Conservation (phyloP, 1,140 invertebrate genomes). For the Xylocopa sonorina region DNA sequence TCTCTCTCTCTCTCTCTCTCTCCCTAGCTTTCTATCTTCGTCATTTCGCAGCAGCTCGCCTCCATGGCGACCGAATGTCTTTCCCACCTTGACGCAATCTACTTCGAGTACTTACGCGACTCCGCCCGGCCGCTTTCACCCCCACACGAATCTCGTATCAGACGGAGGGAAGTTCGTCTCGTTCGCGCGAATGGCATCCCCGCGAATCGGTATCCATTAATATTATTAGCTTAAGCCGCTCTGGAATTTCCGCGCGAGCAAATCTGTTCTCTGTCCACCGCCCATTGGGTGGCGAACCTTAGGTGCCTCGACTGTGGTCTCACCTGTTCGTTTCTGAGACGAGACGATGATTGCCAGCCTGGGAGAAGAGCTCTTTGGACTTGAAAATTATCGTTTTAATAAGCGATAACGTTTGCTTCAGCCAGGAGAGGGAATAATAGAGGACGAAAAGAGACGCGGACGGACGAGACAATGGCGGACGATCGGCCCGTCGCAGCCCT, state of each 20-base stretch:
- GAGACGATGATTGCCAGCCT: too few relatives aligned
- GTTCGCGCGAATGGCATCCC: slow-evolving; percentile 43
- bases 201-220: slow-evolving; percentile 59
- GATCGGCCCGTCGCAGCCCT: slow-evolving; percentile 54
- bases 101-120: slow-evolving; percentile 62
- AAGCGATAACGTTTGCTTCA: slow-evolving; percentile 56
- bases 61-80: slow-evolving; percentile 57
- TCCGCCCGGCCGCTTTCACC: too few relatives aligned
- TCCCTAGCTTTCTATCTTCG: too few relatives aligned
- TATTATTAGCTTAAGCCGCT: slow-evolving; percentile 60
- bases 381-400: slow-evolving; percentile 58
- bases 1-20: too few relatives aligned
- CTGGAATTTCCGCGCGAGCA: slow-evolving; percentile 42
- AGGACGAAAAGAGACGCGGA: slow-evolving; percentile 31
- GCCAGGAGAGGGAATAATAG: slow-evolving; percentile 43
- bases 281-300: too few relatives aligned
- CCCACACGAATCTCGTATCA: slow-evolving; percentile 46
- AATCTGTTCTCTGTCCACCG: slow-evolving; percentile 18
- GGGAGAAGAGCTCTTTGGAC: too few relatives aligned
- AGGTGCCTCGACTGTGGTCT: too few relatives aligned
- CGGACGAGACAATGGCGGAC: slow-evolving; percentile 53
- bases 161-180: slow-evolving; percentile 45
- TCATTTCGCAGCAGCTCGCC: slow-evolving; percentile 11
- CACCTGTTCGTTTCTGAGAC: too few relatives aligned
- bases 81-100: slow-evolving; percentile 63